Evolutionary conservation across 2,797 vertebrate species (phyloP), one percentile per base, ranked within the genome.

Genomic region (Oreortyx pictus): DNA sequence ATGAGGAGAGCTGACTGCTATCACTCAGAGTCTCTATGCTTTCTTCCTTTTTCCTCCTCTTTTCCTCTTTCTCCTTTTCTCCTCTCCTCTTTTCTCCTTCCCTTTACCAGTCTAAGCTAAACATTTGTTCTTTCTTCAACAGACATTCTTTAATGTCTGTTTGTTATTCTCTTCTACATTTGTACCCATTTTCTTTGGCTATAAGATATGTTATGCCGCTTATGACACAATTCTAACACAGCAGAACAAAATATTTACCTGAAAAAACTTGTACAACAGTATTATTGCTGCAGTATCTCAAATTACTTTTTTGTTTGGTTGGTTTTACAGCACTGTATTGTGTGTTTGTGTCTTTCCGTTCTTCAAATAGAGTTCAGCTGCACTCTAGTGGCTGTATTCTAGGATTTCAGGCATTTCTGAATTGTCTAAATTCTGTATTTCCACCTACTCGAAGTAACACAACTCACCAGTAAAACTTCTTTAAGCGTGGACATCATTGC

Each of bases 351-450:
- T 39, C 7, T 60, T 25, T 35, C 35, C 67, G 23, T 16, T 64
- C 86, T 18, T 46, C 39, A 15, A n/a, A 68, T n/a, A 88, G 89
- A 88, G 65, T 57, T 76, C 87, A 94, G 65, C 77, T 96, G 94
- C 92, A 57, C 71, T 94, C 91, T 90, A 67, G 84, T 90, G 93
- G 79, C 25, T 85, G 52, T 20, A 11, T 47, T 72, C 31, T 43
- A 88, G 41, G 41, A 82, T 74, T 89, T 59, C 67, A 52, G 68
- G 41, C 24, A 43, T 52, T 79, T 88, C 1, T 2, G n/a, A 78
- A 31, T 6, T 61, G 31, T 22, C 12, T 4, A 5, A 59, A 11
- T 14, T 41, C 19, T 2, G 0, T 13, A 15, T 56, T 85, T 37
- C 56, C 23, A 35, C 19, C 4, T n/a, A 14, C 15, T 68, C 37